Base-by-base conservation (phyloP, 1,140 invertebrate species). In the Diachasma alloeum region DNA sequence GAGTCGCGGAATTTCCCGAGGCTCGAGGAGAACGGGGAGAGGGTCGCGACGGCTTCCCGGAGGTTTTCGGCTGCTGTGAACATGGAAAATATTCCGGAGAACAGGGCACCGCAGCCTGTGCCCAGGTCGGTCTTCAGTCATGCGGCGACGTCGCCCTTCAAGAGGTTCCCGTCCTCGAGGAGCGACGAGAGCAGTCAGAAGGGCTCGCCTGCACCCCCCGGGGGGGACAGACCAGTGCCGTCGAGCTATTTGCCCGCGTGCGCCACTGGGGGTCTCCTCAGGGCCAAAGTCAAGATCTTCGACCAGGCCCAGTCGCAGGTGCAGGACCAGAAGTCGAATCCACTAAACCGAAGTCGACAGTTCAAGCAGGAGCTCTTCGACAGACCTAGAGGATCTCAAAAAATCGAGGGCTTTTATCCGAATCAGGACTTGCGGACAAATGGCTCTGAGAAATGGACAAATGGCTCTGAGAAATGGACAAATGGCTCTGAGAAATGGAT, bases 251-350 rank as follows among this genome's bases (percentile, higher is more conserved):
- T 72, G 4, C 75, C 75, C 74, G 72, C 0, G 24, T 83, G 69
- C 36, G 78, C 15, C 73, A 82, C 37, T 78, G 79, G 79, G 53
- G 81, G 80, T n/a, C 79, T 80, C 75, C 63, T 87, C 4, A 79
- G 86, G 19, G 89, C 87, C 0, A 89, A 87, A 73, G 80, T 87
- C 39, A 86, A 85, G 75, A 87, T 88, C 74, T 90, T 89, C 59
- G 86, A 90, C 68, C 81, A 83, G 6, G 79, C 82, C 17, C 6
- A 77, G 42, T 46, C 46, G 22, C 8, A 56, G 19, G 48, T 15
- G 59, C 59, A 22, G 17, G 2, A 31, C 6, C 59, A 63, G 22
- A 63, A 26, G 22, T 2, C 59, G 19, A 63, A 63, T 26, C 24
- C 24, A 0, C 6, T 24, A 22, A 63, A 53, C 17, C 48, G 15